phyloP scores from a whole-genome alignment of 2,797 vertebrate genomes.

The Pseudopleuronectes americanus region DNA sequence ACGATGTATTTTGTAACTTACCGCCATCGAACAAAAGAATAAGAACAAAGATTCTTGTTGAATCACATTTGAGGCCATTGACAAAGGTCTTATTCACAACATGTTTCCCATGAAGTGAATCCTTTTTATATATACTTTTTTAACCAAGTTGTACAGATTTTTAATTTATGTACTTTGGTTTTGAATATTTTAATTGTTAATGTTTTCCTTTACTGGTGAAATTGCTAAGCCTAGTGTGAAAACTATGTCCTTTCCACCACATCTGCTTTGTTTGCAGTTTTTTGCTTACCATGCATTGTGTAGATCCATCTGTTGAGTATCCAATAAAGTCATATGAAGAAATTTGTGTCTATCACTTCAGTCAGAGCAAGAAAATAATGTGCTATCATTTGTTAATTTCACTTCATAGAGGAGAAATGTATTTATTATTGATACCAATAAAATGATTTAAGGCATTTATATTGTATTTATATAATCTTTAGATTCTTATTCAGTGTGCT shows the following conservation, averaged over 20 bases:
- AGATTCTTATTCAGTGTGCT: not conserved
- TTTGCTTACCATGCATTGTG: constrained; percentile 68
- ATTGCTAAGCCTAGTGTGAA: constrained; percentile 70
- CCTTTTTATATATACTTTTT: constrained; percentile 73
- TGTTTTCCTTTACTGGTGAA: constrained; percentile 62
- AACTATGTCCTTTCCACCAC: constrained; percentile 72
- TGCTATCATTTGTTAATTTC: constrained; percentile 1
- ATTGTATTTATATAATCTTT: not conserved
- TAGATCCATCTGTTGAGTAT: constrained; percentile 75
- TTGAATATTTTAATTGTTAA: constrained; percentile 82
- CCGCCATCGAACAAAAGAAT: constrained; percentile 18
- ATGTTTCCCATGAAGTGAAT: constrained; percentile 47
- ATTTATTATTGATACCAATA: constrained; percentile 25
- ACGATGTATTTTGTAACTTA: constrained; percentile 25
- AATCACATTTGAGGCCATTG: not conserved
- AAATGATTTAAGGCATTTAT: not conserved
- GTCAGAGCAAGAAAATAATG: not conserved
- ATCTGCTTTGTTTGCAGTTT: constrained; percentile 77
- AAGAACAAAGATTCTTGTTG: not conserved
- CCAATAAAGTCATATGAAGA: constrained; percentile 83
- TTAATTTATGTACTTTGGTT: constrained; percentile 91
- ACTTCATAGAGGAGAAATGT: constrained; percentile 27
- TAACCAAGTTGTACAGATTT: constrained; percentile 87
- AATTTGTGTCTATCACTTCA: constrained; percentile 18
- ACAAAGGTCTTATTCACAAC: constrained; percentile 4